phyloP scores from a whole-genome alignment of 37 sponge, comb jelly and placozoan species.

The Tethya wilhelma region DNA sequence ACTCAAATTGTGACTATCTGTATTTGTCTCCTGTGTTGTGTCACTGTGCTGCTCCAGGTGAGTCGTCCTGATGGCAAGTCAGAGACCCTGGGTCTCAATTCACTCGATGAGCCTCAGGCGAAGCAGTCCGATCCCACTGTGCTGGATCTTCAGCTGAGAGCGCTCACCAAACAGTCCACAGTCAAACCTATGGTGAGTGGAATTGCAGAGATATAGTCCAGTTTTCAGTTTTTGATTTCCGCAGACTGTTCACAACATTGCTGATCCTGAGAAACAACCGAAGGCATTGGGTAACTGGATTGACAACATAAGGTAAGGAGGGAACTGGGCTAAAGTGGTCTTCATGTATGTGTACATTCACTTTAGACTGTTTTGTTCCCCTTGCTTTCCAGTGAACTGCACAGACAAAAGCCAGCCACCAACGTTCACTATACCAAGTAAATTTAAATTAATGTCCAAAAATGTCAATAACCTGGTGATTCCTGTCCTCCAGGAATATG shows the following conservation, averaged over 20 bases:
- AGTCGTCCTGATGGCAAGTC: conserved; percentile 82
- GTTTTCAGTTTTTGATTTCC: not conserved
- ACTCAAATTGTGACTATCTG: not conserved
- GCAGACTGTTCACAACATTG: conserved; percentile 81
- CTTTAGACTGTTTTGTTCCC: not conserved
- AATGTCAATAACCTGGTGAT: not conserved
- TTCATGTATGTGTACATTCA: not conserved
- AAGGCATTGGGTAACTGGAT: conserved; percentile 96
- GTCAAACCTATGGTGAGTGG: conserved; percentile 68
- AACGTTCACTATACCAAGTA: conserved; percentile 94
- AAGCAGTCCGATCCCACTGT: conserved; percentile 97
- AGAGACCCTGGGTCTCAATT: conserved; percentile 78
- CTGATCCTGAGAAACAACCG: conserved; percentile 82
- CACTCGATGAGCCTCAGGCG: conserved; percentile 93
- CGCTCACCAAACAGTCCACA: conserved; percentile 86
- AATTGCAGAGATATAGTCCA: not conserved
- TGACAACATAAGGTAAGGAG: conserved; percentile 73
- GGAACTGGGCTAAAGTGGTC: not conserved
- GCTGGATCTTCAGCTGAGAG: conserved; percentile 91
- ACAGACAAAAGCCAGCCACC: conserved; percentile 94
- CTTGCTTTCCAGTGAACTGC: conserved; percentile 75
- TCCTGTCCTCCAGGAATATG: conserved; percentile 93
- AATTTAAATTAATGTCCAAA: not conserved
- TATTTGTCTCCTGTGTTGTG: not conserved
- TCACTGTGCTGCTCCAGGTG: conserved; percentile 64